A percentile compares a stretch with the other conserved stretches of the same genome.
These are phyloP conservation scores for Blomia tropicalis DNA, from an alignment of 2,888 invertebrate genomes.

Conservation along the genomic window DNA sequence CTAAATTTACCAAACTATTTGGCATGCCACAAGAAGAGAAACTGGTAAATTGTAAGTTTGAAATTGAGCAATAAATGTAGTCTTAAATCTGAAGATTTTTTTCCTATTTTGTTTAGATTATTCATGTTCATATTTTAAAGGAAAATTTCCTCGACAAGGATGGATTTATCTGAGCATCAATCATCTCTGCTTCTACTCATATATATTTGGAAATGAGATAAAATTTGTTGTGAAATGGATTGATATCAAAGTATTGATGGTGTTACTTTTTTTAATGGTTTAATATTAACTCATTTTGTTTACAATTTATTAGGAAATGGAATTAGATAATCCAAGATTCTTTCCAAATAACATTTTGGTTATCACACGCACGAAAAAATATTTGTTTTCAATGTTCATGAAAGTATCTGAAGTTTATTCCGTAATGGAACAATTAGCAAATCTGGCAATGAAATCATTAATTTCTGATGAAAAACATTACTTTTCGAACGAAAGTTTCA, in stretches of 20 bases:
- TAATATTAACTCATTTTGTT: slow-evolving; percentile 17
- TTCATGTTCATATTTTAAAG: slow-evolving; percentile 70
- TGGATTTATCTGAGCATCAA: slow-evolving; percentile 93
- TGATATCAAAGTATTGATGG: slow-evolving; percentile 52
- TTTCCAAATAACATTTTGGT: slow-evolving; percentile 74
- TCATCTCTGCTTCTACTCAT: slow-evolving; percentile 87
- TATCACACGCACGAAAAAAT: slow-evolving; percentile 61
- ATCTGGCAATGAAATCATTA: slow-evolving; percentile 75
- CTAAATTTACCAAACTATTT: slow-evolving; percentile 73
- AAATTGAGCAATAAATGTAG: neutral
- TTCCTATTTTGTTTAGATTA: slow-evolving; percentile 36
- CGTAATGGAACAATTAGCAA: slow-evolving; percentile 84
- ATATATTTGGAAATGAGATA: slow-evolving; percentile 75
- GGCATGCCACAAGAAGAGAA: slow-evolving; percentile 82
- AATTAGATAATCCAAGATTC: slow-evolving; percentile 39
- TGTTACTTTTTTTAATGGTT: neutral
- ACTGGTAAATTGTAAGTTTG: slow-evolving; percentile 68
- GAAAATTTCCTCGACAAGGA: slow-evolving; percentile 81
- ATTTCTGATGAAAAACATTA: slow-evolving; percentile 25
- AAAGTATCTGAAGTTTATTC: slow-evolving; percentile 73
- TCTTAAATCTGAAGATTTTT: slow-evolving; percentile 1
- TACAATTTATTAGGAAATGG: slow-evolving; percentile 30
- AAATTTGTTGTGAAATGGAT: slow-evolving; percentile 75
- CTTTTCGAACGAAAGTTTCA: slow-evolving; percentile 20
- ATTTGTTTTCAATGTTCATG: slow-evolving; percentile 79